A percentile compares a stretch with the other conserved stretches of the same genome.
These are phyloP conservation scores for Pantherophis alleghaniensis DNA, from an alignment of 2,797 vertebrate genomes.

Conservation along the genomic window DNA sequence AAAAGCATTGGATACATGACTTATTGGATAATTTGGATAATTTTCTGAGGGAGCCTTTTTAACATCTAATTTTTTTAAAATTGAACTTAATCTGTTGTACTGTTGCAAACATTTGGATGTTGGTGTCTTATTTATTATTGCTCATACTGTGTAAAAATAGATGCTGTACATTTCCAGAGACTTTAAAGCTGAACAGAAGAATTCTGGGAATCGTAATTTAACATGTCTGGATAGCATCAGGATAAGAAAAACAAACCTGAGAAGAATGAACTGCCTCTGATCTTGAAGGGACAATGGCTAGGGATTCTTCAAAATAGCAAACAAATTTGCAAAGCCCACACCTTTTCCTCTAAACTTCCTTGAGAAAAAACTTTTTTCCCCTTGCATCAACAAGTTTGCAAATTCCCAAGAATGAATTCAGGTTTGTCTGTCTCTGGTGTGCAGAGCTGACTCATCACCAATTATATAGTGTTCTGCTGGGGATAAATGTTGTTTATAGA, in stretches of 20 bases:
- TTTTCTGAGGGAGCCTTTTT: background rate
- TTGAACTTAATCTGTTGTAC: background rate
- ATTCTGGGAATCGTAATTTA: background rate
- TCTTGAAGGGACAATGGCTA: background rate
- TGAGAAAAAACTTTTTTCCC: slow-evolving; percentile 19
- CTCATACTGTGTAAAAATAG: background rate
- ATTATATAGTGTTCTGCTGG: slow-evolving; percentile 42
- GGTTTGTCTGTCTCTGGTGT: slow-evolving; percentile 35
- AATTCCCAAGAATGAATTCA: slow-evolving; percentile 41
- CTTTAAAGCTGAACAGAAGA: background rate
- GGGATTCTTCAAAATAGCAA: background rate
- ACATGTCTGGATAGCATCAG: background rate
- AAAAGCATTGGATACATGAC: background rate
- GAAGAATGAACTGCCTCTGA: background rate
- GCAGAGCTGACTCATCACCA: slow-evolving; percentile 46
- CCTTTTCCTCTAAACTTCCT: background rate
- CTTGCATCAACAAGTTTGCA: slow-evolving; percentile 51
- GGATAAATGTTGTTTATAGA: slow-evolving; percentile 56
- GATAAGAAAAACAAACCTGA: background rate
- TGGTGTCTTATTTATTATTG: background rate
- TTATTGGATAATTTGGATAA: background rate
- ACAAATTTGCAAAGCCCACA: background rate
- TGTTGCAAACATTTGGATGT: background rate
- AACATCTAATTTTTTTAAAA: background rate
- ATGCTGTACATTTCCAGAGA: background rate